Percentiles rank a stretch among this genome's conserved stretches.
Conservation (phyloP, 2,888 invertebrate species). For the Acrobasis suavella region DNA sequence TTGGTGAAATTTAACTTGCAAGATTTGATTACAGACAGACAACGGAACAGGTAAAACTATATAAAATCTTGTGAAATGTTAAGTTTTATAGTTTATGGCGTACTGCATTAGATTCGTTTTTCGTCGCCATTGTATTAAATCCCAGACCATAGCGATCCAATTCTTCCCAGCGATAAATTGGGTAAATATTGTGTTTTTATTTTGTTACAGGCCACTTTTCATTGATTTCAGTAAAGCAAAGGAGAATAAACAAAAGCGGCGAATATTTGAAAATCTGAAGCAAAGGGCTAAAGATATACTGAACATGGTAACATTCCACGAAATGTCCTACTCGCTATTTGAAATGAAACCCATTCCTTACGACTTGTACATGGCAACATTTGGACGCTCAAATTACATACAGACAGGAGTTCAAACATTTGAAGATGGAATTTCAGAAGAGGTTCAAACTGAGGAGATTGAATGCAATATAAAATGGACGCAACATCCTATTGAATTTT, state of each 20-base stretch:
- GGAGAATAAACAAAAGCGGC: constrained; percentile 56
- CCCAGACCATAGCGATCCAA: no score
- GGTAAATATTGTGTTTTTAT: no score
- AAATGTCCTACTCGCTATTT: constrained; percentile 68
- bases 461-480: constrained; percentile 63
- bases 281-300: constrained; percentile 68
- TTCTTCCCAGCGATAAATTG: no score
- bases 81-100: no score
- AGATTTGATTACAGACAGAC: no score
- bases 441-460: constrained; percentile 69
- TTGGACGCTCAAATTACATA: constrained; percentile 64
- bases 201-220: constrained; percentile 61
- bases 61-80: no score
- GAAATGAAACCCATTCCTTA: constrained; percentile 78
- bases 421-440: constrained; percentile 68
- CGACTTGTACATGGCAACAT: constrained; percentile 72
- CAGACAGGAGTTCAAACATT: constrained; percentile 71
- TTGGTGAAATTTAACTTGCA: no score
- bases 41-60: no score
- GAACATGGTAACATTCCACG: constrained; percentile 69
- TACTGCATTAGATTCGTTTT: no score
- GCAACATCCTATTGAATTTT: constrained; percentile 69
- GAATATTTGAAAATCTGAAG: constrained; percentile 52
- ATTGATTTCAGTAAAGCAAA: constrained; percentile 69
- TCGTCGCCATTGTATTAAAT: no score